Evolutionary conservation across 2,113 vertebrate genomes (phyloP).

Genomic region (Verasper variegatus): DNA sequence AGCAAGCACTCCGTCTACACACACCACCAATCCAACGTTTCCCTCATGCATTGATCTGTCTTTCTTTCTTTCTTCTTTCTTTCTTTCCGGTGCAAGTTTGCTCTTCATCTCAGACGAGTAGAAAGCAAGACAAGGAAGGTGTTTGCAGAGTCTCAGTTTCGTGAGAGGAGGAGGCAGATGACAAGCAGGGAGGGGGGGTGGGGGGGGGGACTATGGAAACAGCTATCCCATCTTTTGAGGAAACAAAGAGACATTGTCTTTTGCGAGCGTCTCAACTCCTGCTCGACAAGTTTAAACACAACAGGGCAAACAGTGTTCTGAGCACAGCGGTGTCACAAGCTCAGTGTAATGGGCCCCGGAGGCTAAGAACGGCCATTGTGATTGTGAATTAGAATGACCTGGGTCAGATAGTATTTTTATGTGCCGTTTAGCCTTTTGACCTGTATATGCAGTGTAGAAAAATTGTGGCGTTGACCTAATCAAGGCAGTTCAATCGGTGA

Average conservation of each 20-base stretch:
- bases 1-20: background rate
- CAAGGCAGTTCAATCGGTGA: background rate
- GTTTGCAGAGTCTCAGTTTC: conserved; percentile 9
- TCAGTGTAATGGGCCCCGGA: conserved; percentile 19
- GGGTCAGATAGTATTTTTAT: conserved; percentile 23
- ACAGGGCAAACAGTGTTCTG: conserved; percentile 17
- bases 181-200: conserved; percentile 25
- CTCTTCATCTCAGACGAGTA: background rate
- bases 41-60: conserved; percentile 2
- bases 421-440: conserved; percentile 17
- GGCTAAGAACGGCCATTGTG: conserved; percentile 8
- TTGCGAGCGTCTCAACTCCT: conserved; percentile 22
- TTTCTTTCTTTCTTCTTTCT: conserved; percentile 3
- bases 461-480: conserved; percentile 6
- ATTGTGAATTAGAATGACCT: conserved; percentile 24
- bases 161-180: conserved; percentile 20
- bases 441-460: background rate
- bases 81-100: background rate
- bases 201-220: conserved; percentile 1
- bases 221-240: conserved; percentile 37
- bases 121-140: background rate
- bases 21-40: background rate
- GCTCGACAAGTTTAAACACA: conserved; percentile 39
- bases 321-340: conserved; percentile 19
- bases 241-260: conserved; percentile 64